Percentiles rank a stretch among this genome's conserved stretches.
Conservation (phyloP, 2,888 invertebrate genomes). For the Anthrax anthrax region DNA sequence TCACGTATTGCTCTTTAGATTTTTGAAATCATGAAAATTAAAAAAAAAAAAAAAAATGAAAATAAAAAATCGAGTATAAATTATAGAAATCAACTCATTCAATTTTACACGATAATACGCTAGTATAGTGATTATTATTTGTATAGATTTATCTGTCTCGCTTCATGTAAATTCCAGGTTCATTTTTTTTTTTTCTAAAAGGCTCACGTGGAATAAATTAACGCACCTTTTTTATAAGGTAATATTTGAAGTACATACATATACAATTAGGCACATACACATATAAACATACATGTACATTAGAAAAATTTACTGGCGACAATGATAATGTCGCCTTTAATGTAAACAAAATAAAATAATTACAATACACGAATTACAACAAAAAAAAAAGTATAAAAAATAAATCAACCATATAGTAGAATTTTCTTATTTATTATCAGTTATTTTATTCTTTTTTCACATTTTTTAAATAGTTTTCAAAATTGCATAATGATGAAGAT, state of each 20-base stretch:
- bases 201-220: constrained; percentile 1
- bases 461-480: no score
- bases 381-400: no score
- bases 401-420: no score
- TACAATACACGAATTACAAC: no score
- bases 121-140: neutral
- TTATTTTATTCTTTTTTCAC: no score
- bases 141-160: neutral
- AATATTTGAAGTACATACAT: neutral
- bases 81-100: no score
- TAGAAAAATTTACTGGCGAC: neutral
- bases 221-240: neutral
- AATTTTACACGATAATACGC: no score
- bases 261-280: neutral
- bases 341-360: neutral
- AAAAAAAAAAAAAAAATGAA: neutral
- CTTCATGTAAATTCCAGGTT: neutral
- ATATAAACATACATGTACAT: neutral
- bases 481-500: no score
- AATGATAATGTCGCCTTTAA: neutral
- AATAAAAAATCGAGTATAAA: neutral
- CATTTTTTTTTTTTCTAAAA: neutral
- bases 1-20: neutral
- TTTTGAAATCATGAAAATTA: neutral
- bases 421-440: no score